These are phyloP conservation scores for Chunga burmeisteri DNA, from an alignment of 2,113 vertebrate genomes.

Conservation along the genomic window DNA sequence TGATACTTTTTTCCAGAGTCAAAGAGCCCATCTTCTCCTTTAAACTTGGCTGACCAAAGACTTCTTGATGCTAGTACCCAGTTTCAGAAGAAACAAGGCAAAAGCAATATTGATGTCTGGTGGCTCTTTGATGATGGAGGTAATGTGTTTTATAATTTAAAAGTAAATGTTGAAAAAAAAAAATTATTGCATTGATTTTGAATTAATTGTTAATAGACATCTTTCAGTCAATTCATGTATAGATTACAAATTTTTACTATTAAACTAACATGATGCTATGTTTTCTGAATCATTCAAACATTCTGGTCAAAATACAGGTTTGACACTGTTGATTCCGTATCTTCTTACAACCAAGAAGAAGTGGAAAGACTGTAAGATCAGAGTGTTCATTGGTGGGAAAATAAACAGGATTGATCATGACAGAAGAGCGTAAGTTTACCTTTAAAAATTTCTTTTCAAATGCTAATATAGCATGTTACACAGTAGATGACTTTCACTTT, in stretches of 20 bases:
- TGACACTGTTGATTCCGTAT: slow-evolving; percentile 95
- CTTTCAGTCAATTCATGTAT: not conserved
- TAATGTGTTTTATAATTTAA: slow-evolving; percentile 52
- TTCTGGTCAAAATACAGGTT: slow-evolving; percentile 71
- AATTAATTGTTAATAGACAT: not conserved
- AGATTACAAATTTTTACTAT: not conserved
- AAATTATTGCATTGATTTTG: not conserved
- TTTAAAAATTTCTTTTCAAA: not conserved
- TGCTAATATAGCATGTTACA: not conserved
- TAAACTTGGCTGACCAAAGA: slow-evolving; percentile 89
- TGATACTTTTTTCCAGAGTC: slow-evolving; percentile 72
- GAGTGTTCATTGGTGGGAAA: slow-evolving; percentile 86
- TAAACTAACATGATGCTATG: not conserved
- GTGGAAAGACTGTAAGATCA: slow-evolving; percentile 83
- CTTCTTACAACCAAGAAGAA: slow-evolving; percentile 90
- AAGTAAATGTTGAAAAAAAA: not conserved
- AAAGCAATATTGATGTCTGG: slow-evolving; percentile 97
- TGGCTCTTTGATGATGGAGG: slow-evolving; percentile 99
- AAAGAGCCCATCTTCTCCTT: slow-evolving; percentile 78
- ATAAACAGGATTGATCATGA: slow-evolving; percentile 99
- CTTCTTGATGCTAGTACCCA: slow-evolving; percentile 92
- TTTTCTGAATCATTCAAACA: not conserved
- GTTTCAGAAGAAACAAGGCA: slow-evolving; percentile 95
- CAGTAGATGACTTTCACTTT: not conserved
- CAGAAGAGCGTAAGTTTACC: slow-evolving; percentile 89